A percentile compares a stretch with the other conserved stretches of the same genome.
phyloP scores from a whole-genome alignment of 2,888 invertebrate species.

The Pammene fasciana region DNA sequence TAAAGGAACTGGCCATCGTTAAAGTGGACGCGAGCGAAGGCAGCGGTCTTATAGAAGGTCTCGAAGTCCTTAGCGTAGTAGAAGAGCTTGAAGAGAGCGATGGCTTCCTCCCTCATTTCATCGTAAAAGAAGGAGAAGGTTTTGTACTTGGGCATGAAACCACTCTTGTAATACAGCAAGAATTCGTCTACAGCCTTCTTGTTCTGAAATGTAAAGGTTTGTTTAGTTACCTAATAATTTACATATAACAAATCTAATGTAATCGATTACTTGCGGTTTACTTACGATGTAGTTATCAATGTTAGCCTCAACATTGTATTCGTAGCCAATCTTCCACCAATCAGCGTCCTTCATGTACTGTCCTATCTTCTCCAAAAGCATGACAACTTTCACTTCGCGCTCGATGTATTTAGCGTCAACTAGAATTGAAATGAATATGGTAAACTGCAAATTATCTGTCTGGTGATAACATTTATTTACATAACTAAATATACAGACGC shows the following conservation, averaged over 20 bases:
- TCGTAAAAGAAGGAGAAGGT: slow-evolving; percentile 17
- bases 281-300: slow-evolving; percentile 69
- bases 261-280: slow-evolving; percentile 36
- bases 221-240: not conserved
- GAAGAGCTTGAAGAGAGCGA: slow-evolving; percentile 18
- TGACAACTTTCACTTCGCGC: not conserved
- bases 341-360: slow-evolving; percentile 64
- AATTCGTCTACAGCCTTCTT: slow-evolving; percentile 60
- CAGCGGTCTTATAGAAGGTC: slow-evolving; percentile 83
- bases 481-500: no score
- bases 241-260: not conserved
- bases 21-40: slow-evolving; percentile 81
- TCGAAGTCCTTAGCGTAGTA: slow-evolving; percentile 68
- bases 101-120: slow-evolving; percentile 14
- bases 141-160: slow-evolving; percentile 20
- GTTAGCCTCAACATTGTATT: slow-evolving; percentile 67
- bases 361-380: slow-evolving; percentile 48
- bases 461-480: no score
- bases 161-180: slow-evolving; percentile 4
- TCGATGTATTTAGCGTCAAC: slow-evolving; percentile 6
- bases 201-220: slow-evolving; percentile 60
- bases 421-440: not conserved
- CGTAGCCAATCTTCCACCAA: slow-evolving; percentile 66
- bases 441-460: not conserved
- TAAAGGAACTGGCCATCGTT: slow-evolving; percentile 86